A percentile compares a stretch with the other conserved stretches of the same genome.
phyloP scores from a whole-genome alignment of 2,797 vertebrate genomes.

The Phoebastria nigripes region DNA sequence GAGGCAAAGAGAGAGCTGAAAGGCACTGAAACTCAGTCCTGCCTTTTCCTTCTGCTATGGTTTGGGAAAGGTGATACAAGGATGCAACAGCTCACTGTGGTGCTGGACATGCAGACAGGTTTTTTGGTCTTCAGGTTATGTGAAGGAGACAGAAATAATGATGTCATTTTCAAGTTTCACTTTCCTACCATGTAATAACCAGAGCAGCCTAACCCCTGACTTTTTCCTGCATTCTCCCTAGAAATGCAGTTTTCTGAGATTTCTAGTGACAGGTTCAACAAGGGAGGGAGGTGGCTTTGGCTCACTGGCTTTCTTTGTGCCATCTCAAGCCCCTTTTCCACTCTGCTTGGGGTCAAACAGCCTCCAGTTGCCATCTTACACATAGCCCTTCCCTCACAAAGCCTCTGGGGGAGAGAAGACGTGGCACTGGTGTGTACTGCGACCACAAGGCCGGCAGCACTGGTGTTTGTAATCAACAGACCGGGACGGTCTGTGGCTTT shows the following conservation, averaged over 20 bases:
- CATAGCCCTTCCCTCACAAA: background rate
- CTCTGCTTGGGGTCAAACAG: background rate
- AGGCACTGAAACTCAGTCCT: background rate
- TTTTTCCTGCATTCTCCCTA: background rate
- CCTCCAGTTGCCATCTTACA: background rate
- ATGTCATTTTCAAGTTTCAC: background rate
- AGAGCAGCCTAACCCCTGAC: background rate
- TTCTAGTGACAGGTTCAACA: background rate
- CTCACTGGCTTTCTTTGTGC: background rate
- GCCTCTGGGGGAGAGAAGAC: background rate
- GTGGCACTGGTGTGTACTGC: rapidly evolving
- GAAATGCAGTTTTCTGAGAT: background rate
- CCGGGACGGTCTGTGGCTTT: background rate
- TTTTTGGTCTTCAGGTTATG: background rate
- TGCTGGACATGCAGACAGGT: background rate
- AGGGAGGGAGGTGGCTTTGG: background rate
- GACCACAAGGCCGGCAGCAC: background rate
- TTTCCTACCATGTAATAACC: background rate
- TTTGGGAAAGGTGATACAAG: background rate
- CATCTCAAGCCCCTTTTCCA: background rate
- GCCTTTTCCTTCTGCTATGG: background rate
- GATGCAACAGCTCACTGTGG: background rate
- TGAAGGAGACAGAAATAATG: background rate
- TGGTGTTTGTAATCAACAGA: background rate
- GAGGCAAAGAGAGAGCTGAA: background rate